phyloP scores from a whole-genome alignment of 2,797 vertebrate species.

The Poeciliopsis gracilis region DNA sequence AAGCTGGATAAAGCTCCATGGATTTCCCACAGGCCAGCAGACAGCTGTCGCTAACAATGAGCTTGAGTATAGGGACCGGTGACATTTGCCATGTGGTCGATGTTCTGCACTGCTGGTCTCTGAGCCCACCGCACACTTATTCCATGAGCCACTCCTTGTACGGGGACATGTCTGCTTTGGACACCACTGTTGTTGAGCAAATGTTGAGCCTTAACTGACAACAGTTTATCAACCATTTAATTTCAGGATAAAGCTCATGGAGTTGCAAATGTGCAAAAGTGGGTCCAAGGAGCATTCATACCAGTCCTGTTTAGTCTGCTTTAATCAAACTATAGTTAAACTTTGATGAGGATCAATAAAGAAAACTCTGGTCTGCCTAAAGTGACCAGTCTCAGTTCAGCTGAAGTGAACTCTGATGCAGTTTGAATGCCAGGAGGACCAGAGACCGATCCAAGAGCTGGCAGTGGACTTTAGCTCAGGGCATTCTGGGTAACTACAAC shows the following conservation, averaged over 20 bases:
- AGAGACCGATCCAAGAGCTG: too few species aligned
- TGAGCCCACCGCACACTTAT: constrained; percentile 41
- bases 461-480: too few species aligned
- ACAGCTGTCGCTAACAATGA: constrained; percentile 65
- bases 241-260: constrained; percentile 11
- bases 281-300: too few species aligned
- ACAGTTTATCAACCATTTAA: constrained; percentile 19
- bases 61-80: constrained; percentile 60
- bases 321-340: too few species aligned
- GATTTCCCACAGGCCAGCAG: constrained; percentile 73
- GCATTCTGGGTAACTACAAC: too few species aligned
- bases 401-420: too few species aligned
- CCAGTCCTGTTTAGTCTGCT: too few species aligned
- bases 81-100: constrained; percentile 69
- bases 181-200: constrained; percentile 26
- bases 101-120: constrained; percentile 58
- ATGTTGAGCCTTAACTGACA: constrained; percentile 21
- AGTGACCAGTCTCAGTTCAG: too few species aligned
- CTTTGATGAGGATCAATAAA: too few species aligned
- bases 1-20: constrained; percentile 65
- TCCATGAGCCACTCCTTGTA: constrained; percentile 41
- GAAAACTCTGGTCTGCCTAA: too few species aligned
- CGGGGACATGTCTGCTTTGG: constrained; percentile 35
- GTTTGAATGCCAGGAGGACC: too few species aligned
- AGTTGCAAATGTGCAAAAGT: neutral